Conservation (phyloP, 2,888 invertebrate genomes). For the Muschampia plurimacula region DNA sequence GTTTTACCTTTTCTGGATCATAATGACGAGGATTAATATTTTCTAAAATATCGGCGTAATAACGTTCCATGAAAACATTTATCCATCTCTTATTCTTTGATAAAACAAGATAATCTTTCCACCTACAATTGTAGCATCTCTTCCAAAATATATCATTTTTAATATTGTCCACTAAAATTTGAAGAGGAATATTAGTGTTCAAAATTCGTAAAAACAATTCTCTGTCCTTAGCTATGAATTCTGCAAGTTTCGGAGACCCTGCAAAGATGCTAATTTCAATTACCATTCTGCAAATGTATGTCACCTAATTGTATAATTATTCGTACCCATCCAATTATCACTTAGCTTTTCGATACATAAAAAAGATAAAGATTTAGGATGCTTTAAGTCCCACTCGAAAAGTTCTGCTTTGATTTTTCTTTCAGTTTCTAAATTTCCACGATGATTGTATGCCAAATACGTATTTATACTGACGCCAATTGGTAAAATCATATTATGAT, state of each 20-base stretch:
- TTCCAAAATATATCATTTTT: constrained; percentile 81
- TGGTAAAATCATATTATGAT: constrained; percentile 62
- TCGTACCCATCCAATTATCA: constrained; percentile 75
- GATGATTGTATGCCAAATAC: constrained; percentile 72
- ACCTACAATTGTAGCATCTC: constrained; percentile 71
- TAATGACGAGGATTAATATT: constrained; percentile 78
- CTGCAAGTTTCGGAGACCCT: constrained; percentile 70
- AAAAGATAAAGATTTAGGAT: constrained; percentile 74
- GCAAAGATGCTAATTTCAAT: constrained; percentile 25
- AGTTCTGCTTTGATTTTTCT: constrained; percentile 80
- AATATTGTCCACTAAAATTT: constrained; percentile 76
- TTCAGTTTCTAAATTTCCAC: constrained; percentile 62
- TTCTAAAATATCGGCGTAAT: constrained; percentile 77
- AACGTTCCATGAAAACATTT: constrained; percentile 74
- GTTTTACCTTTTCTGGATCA: constrained; percentile 77
- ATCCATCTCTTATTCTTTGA: constrained; percentile 69
- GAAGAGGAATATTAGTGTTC: constrained; percentile 69
- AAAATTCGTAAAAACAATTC: constrained; percentile 75
- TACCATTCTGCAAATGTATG: neutral
- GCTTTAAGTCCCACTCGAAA: constrained; percentile 81
- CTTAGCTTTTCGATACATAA: constrained; percentile 80
- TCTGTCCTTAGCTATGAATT: constrained; percentile 72
- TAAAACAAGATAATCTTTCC: constrained; percentile 62
- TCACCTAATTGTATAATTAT: neutral
- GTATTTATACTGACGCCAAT: constrained; percentile 72